Percentiles rank a stretch among this genome's conserved stretches.
Evolutionary conservation across 2,888 invertebrate species (phyloP).

Genomic region (Gymnosoma rotundatum): DNA sequence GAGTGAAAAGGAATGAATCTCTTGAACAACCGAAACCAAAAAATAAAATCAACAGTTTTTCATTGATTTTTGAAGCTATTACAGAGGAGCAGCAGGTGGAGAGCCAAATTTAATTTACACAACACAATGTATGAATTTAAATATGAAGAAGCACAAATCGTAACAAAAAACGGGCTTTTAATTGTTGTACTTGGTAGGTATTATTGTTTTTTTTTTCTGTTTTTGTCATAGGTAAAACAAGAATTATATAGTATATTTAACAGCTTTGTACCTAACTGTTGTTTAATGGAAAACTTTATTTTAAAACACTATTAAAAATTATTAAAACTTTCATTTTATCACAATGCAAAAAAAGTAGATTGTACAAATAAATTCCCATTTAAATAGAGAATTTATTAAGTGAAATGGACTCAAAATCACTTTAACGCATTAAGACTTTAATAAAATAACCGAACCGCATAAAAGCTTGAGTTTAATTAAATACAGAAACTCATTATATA

Average conservation of each 20-base stretch:
- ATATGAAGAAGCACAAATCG: constrained; percentile 30
- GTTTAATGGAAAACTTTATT: constrained; percentile 19
- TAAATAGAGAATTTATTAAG: no score
- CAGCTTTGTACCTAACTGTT: constrained; percentile 48
- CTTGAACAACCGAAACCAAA: constrained; percentile 28
- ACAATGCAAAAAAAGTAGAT: neutral
- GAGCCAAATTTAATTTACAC: constrained; percentile 20
- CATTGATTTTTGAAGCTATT: neutral
- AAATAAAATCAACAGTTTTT: constrained; percentile 33
- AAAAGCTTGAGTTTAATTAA: no score
- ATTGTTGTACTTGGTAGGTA: constrained; percentile 13
- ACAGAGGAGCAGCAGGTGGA: neutral
- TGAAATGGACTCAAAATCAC: no score
- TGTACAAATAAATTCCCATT: no score
- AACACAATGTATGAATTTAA: constrained; percentile 21
- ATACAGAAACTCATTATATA: no score
- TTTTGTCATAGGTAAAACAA: constrained; percentile 43
- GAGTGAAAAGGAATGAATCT: constrained; percentile 29
- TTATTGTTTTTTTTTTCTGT: constrained; percentile 15
- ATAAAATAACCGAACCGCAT: neutral
- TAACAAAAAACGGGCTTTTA: constrained; percentile 41
- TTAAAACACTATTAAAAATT: constrained; percentile 1
- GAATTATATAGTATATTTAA: constrained; percentile 12
- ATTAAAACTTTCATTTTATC: neutral
- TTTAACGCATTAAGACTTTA: neutral